phyloP scores from a whole-genome alignment of 2,113 vertebrate species.

The Pseudolaguvia tuberculata region DNA sequence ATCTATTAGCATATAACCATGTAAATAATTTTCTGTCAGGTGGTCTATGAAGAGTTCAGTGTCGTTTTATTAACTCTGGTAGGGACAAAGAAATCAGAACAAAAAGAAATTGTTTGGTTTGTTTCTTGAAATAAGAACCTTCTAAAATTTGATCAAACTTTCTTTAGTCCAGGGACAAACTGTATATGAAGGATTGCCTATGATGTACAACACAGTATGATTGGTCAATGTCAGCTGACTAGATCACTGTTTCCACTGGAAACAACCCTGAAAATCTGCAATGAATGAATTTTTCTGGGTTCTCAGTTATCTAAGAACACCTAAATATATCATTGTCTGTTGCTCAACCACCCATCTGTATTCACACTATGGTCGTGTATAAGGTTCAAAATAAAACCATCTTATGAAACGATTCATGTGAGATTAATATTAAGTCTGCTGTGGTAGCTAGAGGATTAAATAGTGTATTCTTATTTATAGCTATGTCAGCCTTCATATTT shows the following conservation, averaged over 20 bases:
- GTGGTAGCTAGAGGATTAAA: not conserved
- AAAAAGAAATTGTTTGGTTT: no score
- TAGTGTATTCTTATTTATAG: not conserved
- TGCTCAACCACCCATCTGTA: constrained; percentile 1
- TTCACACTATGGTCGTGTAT: constrained; percentile 3
- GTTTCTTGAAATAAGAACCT: no score
- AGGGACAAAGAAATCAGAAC: not conserved
- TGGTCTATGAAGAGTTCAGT: not conserved
- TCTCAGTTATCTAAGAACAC: not conserved
- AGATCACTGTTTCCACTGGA: not conserved
- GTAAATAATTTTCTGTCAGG: not conserved
- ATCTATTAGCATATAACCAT: not conserved
- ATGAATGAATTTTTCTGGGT: no score
- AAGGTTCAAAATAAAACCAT: not conserved
- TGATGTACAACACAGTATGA: not conserved
- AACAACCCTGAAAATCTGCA: no score
- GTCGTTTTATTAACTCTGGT: not conserved
- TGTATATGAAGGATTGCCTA: no score
- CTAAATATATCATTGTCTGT: constrained; percentile 14
- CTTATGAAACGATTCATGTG: not conserved
- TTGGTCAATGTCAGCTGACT: not conserved
- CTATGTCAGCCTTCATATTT: not conserved
- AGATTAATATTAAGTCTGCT: not conserved
- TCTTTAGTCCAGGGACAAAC: no score
- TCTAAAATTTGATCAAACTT: no score